These are phyloP conservation scores for Nanger granti DNA, from an alignment of 2,113 vertebrate species.

Conservation along the genomic window DNA sequence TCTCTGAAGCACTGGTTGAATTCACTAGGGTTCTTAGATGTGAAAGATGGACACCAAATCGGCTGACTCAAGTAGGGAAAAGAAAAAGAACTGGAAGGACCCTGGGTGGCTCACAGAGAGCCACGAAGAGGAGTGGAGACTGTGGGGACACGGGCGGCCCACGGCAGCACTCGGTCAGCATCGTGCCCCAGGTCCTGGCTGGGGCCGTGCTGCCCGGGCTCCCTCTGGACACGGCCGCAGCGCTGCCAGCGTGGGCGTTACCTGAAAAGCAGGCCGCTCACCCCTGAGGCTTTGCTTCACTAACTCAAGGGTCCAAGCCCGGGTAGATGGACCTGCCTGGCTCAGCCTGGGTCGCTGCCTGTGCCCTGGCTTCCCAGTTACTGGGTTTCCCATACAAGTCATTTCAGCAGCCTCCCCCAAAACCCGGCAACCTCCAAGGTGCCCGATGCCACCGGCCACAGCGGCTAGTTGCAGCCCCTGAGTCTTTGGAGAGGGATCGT, in stretches of 20 bases:
- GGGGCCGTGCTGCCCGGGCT: not conserved
- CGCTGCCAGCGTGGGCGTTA: not conserved
- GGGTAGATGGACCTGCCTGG: too few relatives aligned
- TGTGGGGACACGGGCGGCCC: too few relatives aligned
- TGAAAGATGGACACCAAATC: not conserved
- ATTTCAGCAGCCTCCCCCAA: not conserved
- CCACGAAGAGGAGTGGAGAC: not conserved
- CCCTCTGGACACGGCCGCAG: not conserved
- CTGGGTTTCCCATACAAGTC: fast-evolving
- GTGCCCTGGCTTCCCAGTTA: too few relatives aligned
- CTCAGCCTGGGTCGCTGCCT: fast-evolving
- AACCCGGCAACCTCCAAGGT: not conserved
- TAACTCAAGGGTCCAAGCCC: not conserved
- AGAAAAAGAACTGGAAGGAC: not conserved
- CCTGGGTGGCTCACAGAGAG: not conserved
- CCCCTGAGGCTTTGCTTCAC: not conserved
- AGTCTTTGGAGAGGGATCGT: not conserved
- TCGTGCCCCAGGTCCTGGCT: not conserved
- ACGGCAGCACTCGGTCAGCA: not conserved
- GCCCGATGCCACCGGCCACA: fast-evolving
- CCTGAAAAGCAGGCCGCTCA: not conserved
- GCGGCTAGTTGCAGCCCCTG: fast-evolving
- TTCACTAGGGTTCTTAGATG: not conserved
- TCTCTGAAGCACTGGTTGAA: not conserved
- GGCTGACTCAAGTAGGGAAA: not conserved